A percentile compares a stretch with the other conserved stretches of the same genome.
Evolutionary conservation across 2,113 vertebrate species (phyloP).

Genomic region (Ptilonorhynchus violaceus): DNA sequence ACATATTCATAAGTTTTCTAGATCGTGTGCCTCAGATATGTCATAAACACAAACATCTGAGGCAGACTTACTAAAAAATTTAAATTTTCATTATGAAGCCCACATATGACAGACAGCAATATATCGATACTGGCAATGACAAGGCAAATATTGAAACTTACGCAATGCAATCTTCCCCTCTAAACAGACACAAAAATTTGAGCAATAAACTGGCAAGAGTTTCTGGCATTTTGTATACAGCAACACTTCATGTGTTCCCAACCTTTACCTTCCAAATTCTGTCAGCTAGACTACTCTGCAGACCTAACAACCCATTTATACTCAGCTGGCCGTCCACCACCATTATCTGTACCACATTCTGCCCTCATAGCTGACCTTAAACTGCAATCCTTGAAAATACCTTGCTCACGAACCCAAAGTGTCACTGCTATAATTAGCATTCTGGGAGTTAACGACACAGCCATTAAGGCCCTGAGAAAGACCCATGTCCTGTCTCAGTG

Average conservation of each 20-base stretch:
- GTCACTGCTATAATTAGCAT: slow-evolving; percentile 47
- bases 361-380: not conserved
- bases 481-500: not conserved
- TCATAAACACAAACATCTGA: not conserved
- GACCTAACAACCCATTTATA: not conserved
- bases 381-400: slow-evolving; percentile 26
- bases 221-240: not conserved
- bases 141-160: not conserved
- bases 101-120: not conserved
- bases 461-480: not conserved
- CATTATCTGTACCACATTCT: not conserved
- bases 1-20: not conserved
- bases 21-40: not conserved
- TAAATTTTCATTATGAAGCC: not conserved
- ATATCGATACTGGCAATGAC: not conserved
- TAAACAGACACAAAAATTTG: not conserved
- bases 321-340: not conserved
- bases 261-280: not conserved
- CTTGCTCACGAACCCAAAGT: not conserved
- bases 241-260: not conserved
- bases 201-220: not conserved
- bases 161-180: not conserved
- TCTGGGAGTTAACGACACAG: not conserved
- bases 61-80: not conserved
- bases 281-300: not conserved